Base-by-base conservation (phyloP, 2,113 vertebrate species). In the Numenius arquata region DNA sequence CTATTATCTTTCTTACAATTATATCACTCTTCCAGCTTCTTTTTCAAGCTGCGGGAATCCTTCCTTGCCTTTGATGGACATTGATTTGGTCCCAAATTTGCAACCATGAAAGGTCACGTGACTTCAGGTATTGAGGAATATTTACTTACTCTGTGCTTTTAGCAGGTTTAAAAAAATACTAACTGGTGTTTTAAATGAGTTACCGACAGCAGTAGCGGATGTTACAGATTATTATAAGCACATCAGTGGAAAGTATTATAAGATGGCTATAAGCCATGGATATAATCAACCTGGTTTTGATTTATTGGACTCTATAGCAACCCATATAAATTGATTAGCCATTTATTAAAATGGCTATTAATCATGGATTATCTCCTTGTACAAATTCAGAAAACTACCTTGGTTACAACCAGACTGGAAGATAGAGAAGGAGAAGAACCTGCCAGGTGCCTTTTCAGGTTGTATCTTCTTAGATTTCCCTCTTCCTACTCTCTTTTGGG, bases 231-330 rank as follows among this genome's bases (percentile, higher is more conserved):
- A 94, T 96, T 89, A 95, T 91, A 95, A 96, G 93, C 56, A 63
- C 92, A 96, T 97, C 95, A 95, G 83, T 94, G 92, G 68, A 86
- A 78, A 76, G 88, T 73, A 96, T 93, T 94, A 79, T 32, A 48
- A 70, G 41, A 73, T 96, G 95, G 95, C 94, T 76, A 52, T 65
- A 65, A 96, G 92, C 95, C 95, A 96, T 56, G 61, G 72, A 21
- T 75, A 36, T 89, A 84, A 97, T 90, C 96, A 93, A 48, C 61
- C 73, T 32, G 47, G 14, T 1, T 70, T 84, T 96, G 95, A 95
- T 96, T 95, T 92, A 96, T 84, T 74, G 12, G 79, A 45, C 86
- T 94, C 83, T 85, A 45, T 19, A 89, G 95, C 88, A 93, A 66
- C 56, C 83, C 73, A 75, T 89, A 90, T 55, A 92, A 90, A 97